Evolutionary conservation across 2,888 invertebrate species (phyloP), one percentile per base, ranked within the genome.

Genomic region (Hypomecis atomaria): DNA sequence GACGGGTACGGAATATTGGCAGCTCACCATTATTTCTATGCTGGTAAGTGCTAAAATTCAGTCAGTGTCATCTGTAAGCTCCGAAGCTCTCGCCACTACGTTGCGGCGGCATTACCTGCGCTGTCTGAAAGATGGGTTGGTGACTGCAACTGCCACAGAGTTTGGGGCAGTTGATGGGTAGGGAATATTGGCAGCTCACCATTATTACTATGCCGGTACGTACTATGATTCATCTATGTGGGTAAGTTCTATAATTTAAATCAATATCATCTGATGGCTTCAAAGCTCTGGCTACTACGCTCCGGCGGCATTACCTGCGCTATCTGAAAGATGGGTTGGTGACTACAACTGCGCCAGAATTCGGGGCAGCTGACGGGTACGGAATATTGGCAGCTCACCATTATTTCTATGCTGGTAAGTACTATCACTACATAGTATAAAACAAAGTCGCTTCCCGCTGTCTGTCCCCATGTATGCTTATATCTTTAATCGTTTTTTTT

Each of bases 1-100:
- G 98, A 98, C 88, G 94, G 96, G 0, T 98, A 98, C 78, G 95
- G 96, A 0, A 83, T 98, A 57, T 84, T 98, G 55, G 97, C 97
- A 3, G 95, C 95, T 0, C 96, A 97, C 80, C 89, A 96, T 59
- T 93, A 96, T 62, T 94, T 91, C 73, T 86, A 87, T 75, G 88
- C 90, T 61, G 92, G 93, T 92, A 70, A 70, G 70, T 67, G 6
- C 44, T 36, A 57, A 11, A 44, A n/a, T 49, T 48, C 40, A 13
- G 1, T 3, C 8, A 6, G 8, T 52, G n/a, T 38, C 1, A 3
- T 38, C 38, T 38, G 38, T 3, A 38, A 4, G 93, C 66, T 90
- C 94, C 62, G 82, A 94, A 0, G 90, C 93, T 0, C 87, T 96
- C 34, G 95, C 95, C 2, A 87, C 93, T 7, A 94, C 94, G 0